A percentile compares a stretch with the other conserved stretches of the same genome.
phyloP scores from a whole-genome alignment of 1,140 invertebrate genomes.

The Platorchestia sp. region DNA sequence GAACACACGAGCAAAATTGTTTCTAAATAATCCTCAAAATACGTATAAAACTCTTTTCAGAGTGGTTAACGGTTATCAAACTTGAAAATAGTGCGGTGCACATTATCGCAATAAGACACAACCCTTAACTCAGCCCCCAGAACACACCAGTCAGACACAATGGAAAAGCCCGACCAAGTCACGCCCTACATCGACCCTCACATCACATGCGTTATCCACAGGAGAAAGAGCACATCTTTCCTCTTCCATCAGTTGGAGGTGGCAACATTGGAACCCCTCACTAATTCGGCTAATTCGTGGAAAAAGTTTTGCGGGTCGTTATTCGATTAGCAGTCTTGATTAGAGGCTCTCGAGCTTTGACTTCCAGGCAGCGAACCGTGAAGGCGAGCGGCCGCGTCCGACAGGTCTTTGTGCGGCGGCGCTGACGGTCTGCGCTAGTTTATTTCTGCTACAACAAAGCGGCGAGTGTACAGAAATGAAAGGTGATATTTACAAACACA shows the following conservation, averaged over 20 bases:
- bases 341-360: slow-evolving; percentile 47
- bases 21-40: background rate
- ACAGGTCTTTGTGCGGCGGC: background rate
- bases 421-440: background rate
- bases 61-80: background rate
- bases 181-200: background rate
- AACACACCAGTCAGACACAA: background rate
- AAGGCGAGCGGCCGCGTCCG: background rate
- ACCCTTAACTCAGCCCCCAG: background rate
- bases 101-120: background rate
- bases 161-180: background rate
- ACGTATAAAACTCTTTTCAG: background rate
- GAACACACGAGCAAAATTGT: background rate
- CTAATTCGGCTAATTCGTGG: slow-evolving; percentile 53
- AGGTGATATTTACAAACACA: no score
- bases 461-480: background rate
- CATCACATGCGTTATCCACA: background rate
- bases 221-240: slow-evolving; percentile 8
- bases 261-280: slow-evolving; percentile 35
- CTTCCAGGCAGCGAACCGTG: slow-evolving; percentile 22
- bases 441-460: background rate
- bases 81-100: background rate
- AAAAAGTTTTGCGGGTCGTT: slow-evolving; percentile 47
- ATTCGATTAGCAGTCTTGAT: slow-evolving; percentile 50
- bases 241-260: slow-evolving; percentile 28